Percentiles rank a stretch among this genome's conserved stretches.
phyloP scores from a whole-genome alignment of 1,140 invertebrate species.

The Acyrthosiphon pisum region DNA sequence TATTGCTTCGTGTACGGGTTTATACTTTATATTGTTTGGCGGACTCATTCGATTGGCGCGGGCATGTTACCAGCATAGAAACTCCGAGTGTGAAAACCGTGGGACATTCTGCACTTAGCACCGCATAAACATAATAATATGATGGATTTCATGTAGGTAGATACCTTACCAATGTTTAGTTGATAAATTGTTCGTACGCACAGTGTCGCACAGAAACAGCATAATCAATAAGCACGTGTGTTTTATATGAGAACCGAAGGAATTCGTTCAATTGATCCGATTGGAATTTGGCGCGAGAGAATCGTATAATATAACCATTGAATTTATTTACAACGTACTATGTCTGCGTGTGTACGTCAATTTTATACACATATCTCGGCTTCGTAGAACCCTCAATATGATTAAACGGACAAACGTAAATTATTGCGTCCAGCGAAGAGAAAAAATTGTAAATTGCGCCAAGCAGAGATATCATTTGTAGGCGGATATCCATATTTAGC shows the following conservation, averaged over 20 bases:
- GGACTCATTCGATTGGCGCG: background rate
- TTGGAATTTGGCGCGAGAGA: background rate
- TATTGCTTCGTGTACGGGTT: background rate
- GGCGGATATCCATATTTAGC: no score
- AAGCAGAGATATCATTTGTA: no score
- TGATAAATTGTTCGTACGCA: background rate
- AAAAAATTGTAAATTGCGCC: no score
- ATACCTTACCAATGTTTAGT: background rate
- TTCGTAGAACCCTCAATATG: no score
- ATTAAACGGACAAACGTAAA: no score
- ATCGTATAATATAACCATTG: background rate
- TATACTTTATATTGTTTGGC: background rate
- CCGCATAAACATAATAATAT: background rate
- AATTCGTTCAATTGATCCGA: slow-evolving; percentile 1
- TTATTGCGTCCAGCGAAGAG: no score
- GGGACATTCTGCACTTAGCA: background rate
- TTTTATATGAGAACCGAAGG: background rate
- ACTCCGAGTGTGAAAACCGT: background rate
- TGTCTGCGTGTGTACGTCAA: background rate
- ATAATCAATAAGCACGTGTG: background rate
- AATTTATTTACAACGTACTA: background rate
- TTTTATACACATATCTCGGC: no score
- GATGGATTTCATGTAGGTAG: background rate
- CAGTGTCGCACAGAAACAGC: background rate
- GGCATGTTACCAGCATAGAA: background rate